Conservation (phyloP, 2,797 vertebrate species). For the Sebastes reedi region DNA sequence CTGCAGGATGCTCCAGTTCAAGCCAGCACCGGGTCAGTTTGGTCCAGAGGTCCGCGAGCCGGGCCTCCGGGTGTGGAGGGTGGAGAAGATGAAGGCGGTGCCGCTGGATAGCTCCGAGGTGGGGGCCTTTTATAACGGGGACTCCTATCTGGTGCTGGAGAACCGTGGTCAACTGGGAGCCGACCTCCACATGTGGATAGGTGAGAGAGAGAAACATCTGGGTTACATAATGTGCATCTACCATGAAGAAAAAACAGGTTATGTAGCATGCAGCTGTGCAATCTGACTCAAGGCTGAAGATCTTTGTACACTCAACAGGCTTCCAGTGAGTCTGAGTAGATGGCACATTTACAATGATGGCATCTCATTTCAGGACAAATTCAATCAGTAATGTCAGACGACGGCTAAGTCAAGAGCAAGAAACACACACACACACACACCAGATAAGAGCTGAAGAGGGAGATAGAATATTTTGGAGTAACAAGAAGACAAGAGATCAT, state of each 20-base stretch:
- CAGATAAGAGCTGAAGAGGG: background rate
- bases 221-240: background rate
- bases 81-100: conserved; percentile 92
- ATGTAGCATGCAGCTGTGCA: background rate
- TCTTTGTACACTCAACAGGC: background rate
- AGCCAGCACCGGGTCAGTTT: conserved; percentile 81
- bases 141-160: conserved; percentile 90
- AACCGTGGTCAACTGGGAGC: conserved; percentile 79
- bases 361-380: background rate
- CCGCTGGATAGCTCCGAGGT: conserved; percentile 72
- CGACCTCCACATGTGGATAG: conserved; percentile 92
- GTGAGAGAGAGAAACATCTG: conserved; percentile 68
- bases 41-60: conserved; percentile 67
- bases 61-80: conserved; percentile 86
- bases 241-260: background rate
- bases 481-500: background rate
- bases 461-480: background rate
- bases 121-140: conserved; percentile 90
- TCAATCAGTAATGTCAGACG: background rate
- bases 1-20: conserved; percentile 79
- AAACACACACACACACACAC: background rate
- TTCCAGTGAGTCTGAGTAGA: background rate
- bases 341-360: background rate
- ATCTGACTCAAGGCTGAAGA: background rate
- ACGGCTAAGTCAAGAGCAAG: background rate